Evolutionary conservation across 2,888 invertebrate species (phyloP).

Genomic region (Drepanosiphum platanoidis): DNA sequence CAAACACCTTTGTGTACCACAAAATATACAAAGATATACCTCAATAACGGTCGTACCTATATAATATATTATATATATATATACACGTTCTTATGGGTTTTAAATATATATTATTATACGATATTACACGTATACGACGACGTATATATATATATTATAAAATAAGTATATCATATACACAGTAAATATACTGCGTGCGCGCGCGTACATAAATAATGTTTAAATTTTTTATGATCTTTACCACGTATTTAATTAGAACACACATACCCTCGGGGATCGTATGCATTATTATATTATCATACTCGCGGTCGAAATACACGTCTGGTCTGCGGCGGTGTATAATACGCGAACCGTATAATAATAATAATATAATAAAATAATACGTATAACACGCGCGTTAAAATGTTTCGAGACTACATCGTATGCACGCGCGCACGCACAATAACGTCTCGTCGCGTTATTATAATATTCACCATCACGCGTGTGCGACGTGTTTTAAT

Average conservation of each 20-base stretch:
- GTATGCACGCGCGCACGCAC: not conserved
- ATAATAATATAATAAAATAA: not conserved
- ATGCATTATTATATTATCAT: not conserved
- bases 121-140: not conserved
- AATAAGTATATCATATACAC: too few species aligned
- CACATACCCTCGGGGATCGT: not conserved
- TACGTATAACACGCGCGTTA: not conserved
- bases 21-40: too few species aligned
- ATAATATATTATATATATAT: too few species aligned
- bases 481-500: not conserved
- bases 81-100: not conserved
- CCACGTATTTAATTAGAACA: not conserved
- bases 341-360: not conserved
- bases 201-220: too few species aligned
- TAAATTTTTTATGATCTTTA: not conserved
- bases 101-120: not conserved
- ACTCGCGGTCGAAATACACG: too few species aligned
- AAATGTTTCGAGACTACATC: not conserved
- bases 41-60: too few species aligned
- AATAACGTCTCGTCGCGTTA: not conserved
- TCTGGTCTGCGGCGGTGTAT: not conserved
- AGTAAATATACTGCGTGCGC: too few species aligned
- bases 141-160: too few species aligned
- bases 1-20: not conserved
- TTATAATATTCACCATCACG: too few species aligned